These are phyloP conservation scores for Salpingus planirostris DNA, from an alignment of 2,888 invertebrate genomes.

Conservation along the genomic window DNA sequence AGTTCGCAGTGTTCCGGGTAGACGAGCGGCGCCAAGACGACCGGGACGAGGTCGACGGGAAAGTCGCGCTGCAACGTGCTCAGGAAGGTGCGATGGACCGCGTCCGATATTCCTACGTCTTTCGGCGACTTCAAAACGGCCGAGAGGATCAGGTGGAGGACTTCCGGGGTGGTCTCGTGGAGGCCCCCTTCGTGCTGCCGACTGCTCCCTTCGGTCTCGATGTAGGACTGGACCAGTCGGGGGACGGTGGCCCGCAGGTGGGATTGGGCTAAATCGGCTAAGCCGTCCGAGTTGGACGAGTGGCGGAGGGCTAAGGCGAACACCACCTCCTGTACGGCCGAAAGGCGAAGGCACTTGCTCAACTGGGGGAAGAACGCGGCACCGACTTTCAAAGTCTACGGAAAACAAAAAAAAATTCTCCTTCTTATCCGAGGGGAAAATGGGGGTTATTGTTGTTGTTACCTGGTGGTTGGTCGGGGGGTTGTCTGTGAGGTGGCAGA, in stretches of 20 bases:
- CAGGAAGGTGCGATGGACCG: constrained; percentile 72
- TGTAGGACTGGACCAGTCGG: constrained; percentile 75
- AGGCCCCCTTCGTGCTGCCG: constrained; percentile 68
- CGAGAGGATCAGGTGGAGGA: constrained; percentile 71
- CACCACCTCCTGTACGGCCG: constrained; percentile 84
- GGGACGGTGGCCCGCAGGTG: constrained; percentile 77
- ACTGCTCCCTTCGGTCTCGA: constrained; percentile 69
- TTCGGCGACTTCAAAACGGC: constrained; percentile 54
- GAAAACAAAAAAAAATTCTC: too few relatives aligned
- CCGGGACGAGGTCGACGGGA: constrained; percentile 79
- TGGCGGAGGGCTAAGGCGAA: constrained; percentile 78
- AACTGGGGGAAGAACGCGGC: constrained; percentile 75
- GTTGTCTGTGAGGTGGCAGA: constrained; percentile 82
- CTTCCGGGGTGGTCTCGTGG: constrained; percentile 84
- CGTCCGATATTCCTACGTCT: constrained; percentile 56
- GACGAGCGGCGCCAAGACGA: constrained; percentile 79
- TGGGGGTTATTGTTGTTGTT: constrained; percentile 21
- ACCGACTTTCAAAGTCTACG: constrained; percentile 73
- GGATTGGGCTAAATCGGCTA: constrained; percentile 62
- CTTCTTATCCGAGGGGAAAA: too few relatives aligned
- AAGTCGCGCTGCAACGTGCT: constrained; percentile 77
- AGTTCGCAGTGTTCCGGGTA: constrained; percentile 70
- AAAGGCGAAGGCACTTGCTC: constrained; percentile 77
- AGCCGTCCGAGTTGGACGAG: constrained; percentile 69
- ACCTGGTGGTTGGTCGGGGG: constrained; percentile 70